Base-by-base conservation (phyloP, 2,797 vertebrate species). In the Champsocephalus gunnari region DNA sequence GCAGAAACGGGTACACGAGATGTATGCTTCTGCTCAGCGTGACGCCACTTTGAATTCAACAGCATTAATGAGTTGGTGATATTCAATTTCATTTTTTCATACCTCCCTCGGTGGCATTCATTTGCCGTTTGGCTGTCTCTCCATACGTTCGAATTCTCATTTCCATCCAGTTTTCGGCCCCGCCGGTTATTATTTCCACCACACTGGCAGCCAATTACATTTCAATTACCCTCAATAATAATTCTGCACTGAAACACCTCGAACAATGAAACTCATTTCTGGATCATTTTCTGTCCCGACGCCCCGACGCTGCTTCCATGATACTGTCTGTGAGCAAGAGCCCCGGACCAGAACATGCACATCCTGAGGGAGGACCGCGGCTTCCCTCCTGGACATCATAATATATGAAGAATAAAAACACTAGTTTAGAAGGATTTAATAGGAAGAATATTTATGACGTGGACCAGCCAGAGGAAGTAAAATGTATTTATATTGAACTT, bases 11-110 rank as follows among this genome's bases (percentile, higher is more conserved):
- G 48, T 41, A 14, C 17, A 51, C 5, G 0, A 1, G 1, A 14
- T 32, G 12, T 3, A 3, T n/a, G 13, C 59, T 19, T 47, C 24
- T 11, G 41, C 79, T 68, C 85, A 59, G 79, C 71, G 0, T 41
- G 74, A 54, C 0, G 62, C 74, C 69, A 34, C 70, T 76, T 34
- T 69, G 51, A 62, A 79, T 77, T 44, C 49, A 54, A 19, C 57
- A 4, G 13, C 24, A 51, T 57, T 77, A 77, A 88, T 49, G 66
- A 79, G 59, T 55, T 55, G 53, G 44, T 73, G 65, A 77, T 77
- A 71, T 78, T 71, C 70, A 62, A 21, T 76, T 78, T 72, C 11
- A 69, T 45, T 69, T 12, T 45, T 75, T n/a, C 66, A 59, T 1
- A 2, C 57, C 54, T 78, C 79, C 76, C 77, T 24, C 0, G 3